Conservation (phyloP, 37 sponge, comb jelly and placozoan genomes). For the Beroe forskalii region DNA sequence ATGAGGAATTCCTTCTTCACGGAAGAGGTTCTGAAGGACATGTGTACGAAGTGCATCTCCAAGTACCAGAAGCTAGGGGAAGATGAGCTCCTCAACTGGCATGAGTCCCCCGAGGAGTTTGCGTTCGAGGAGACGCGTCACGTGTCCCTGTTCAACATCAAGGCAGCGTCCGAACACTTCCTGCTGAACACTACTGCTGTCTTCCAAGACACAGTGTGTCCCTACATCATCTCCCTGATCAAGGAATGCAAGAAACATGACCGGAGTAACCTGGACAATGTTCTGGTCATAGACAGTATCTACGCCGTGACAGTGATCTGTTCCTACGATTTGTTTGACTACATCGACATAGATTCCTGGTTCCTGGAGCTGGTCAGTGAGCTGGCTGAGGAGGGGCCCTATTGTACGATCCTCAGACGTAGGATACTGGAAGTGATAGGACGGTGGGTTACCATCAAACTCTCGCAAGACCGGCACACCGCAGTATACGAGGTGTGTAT, state of each 20-base stretch:
- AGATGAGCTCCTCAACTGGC: slow-evolving; percentile 43
- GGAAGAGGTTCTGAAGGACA: slow-evolving; percentile 4
- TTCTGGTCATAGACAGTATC: slow-evolving; percentile 30
- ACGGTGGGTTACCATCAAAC: slow-evolving; percentile 63
- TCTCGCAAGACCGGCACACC: slow-evolving; percentile 20
- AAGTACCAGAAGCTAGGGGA: slow-evolving; percentile 1
- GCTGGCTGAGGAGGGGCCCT: slow-evolving; percentile 20
- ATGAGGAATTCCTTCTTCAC: slow-evolving; percentile 32
- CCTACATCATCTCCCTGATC: slow-evolving; percentile 7
- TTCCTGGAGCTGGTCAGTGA: neutral
- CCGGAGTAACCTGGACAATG: slow-evolving; percentile 15
- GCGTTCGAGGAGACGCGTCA: slow-evolving; percentile 56
- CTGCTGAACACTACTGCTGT: slow-evolving; percentile 41
- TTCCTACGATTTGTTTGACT: slow-evolving; percentile 60
- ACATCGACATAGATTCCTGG: slow-evolving; percentile 53
- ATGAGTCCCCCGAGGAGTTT: slow-evolving; percentile 57
- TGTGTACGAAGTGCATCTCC: slow-evolving; percentile 19
- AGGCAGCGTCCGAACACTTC: slow-evolving; percentile 58
- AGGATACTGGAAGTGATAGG: slow-evolving; percentile 57
- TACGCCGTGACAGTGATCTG: slow-evolving; percentile 42
- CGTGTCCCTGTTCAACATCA: slow-evolving; percentile 37
- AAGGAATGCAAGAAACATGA: slow-evolving; percentile 46
- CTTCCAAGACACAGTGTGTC: slow-evolving; percentile 51
- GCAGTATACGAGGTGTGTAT: slow-evolving; percentile 49
- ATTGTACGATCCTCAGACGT: slow-evolving; percentile 14